Conservation (phyloP, 92 coral and sea anemone species). For the Blastomussa wellsi region DNA sequence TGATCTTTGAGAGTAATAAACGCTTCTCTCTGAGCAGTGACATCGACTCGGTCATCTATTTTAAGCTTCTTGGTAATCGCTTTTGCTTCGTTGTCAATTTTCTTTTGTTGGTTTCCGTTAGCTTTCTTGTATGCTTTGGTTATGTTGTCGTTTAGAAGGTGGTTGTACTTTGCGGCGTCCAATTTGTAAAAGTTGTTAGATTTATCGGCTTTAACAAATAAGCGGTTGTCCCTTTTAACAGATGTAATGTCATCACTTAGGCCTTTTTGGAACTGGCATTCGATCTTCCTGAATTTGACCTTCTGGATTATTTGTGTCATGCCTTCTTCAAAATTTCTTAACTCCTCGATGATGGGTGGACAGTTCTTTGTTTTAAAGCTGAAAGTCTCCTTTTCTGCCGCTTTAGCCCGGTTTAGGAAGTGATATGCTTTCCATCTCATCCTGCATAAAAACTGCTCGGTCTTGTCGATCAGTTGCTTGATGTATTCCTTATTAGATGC, state of each 20-base stretch:
- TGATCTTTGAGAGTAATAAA: neutral
- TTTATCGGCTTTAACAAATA: neutral
- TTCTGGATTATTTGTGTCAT: conserved; percentile 17
- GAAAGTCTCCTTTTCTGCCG: conserved; percentile 27
- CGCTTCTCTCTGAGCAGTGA: neutral
- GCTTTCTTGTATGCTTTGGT: neutral
- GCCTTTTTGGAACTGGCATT: conserved; percentile 27
- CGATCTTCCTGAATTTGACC: conserved; percentile 8
- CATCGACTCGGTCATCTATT: neutral
- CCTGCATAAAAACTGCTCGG: conserved; percentile 7
- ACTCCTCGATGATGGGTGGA: conserved; percentile 31
- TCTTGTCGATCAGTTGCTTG: neutral
- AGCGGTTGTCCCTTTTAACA: neutral
- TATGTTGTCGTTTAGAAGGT: neutral
- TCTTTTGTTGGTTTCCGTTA: neutral
- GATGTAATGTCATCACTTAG: neutral
- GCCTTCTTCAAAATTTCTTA: conserved; percentile 26
- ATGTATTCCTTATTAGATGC: neutral
- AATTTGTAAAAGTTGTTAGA: neutral
- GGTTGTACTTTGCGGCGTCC: too few species aligned
- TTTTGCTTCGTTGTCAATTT: neutral
- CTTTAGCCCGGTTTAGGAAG: conserved; percentile 19
- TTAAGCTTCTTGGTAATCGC: neutral
- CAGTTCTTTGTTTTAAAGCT: conserved; percentile 32
- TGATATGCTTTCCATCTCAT: conserved; percentile 9